Percentiles rank a stretch among this genome's conserved stretches.
phyloP scores from a whole-genome alignment of 2,888 invertebrate species.

The Amphiduros pacificus region DNA sequence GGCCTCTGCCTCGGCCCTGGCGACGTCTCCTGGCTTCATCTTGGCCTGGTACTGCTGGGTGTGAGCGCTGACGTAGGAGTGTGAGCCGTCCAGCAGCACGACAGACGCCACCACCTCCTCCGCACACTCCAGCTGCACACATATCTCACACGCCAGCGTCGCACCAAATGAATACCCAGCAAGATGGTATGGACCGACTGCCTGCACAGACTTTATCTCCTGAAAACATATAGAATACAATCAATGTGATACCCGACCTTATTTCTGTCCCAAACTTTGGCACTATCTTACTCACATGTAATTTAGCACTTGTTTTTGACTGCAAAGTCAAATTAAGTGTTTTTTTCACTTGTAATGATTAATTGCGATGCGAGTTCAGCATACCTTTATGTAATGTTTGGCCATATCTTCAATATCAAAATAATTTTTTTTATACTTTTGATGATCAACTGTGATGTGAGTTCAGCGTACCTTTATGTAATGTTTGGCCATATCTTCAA shows the following conservation, averaged over 20 bases:
- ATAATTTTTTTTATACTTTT: no score
- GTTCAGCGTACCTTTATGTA: conserved; percentile 55
- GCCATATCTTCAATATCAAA: no score
- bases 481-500: conserved; percentile 70
- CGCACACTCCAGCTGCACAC: conserved; percentile 68
- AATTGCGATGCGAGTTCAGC: neutral
- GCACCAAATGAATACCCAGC: conserved; percentile 96
- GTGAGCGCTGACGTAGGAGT: conserved; percentile 61
- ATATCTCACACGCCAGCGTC: conserved; percentile 93
- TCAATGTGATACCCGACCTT: no score
- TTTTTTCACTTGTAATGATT: no score
- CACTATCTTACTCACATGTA: no score
- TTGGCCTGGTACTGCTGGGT: conserved; percentile 44
- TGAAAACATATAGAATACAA: no score
- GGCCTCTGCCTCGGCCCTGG: conserved; percentile 43
- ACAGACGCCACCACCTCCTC: conserved; percentile 61
- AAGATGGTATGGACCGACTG: conserved; percentile 81
- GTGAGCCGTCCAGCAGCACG: conserved; percentile 82
- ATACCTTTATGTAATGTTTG: no score
- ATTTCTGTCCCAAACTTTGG: no score
- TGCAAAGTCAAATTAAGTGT: no score
- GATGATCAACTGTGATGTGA: no score
- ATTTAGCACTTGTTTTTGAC: no score
- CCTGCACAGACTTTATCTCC: conserved; percentile 76
- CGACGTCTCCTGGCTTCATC: conserved; percentile 35